Base-by-base conservation (phyloP, 92 coral and sea anemone genomes). In the Epizoanthus rinbou region DNA sequence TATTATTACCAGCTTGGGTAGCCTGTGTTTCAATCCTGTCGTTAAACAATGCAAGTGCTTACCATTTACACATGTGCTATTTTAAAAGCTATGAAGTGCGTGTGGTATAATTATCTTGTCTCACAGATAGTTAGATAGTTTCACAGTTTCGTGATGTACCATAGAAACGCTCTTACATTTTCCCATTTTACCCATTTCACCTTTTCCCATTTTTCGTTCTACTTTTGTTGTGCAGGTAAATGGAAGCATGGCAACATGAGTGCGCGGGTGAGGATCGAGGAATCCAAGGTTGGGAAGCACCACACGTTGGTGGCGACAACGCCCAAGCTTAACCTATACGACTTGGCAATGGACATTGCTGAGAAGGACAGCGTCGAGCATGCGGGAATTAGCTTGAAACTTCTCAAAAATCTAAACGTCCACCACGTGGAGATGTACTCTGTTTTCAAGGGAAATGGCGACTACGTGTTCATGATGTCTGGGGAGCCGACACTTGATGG, bases 361-460 rank as follows among this genome's bases (percentile, higher is more conserved):
- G 92, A 93, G 84, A 85, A 59, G 64, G 85, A 89, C 54, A 91
- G 91, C 74, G 87, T 97, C 22, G 87, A 88, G 58, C 86, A 96
- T 19, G 92, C 98, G 5, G 99, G 97, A 10, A 90, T 97, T 72
- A 92, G 87, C 78, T 80, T 92, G 31, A 81, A 84, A 24, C 76
- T 86, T 31, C 84, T 97, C 2, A 87, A 90, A 31, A 85, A 83
- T 64, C 91, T 91, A 4, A 84, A 81, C 74, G 78, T 97, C 4
- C 87, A 90, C 33, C 80, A 97, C 23, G 98, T 91, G 6, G 99
- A 97, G 80, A 90, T 97, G 90, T 97, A 97, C 80, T 89, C 98
- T 5, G 99, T 97, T 4, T 97, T 97, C 67, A 92, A 97, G 85
- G 98, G 98, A 23, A 87, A 86, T 13, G 90, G 87, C n/a, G 95